Evolutionary conservation across 2,888 invertebrate genomes (phyloP), one percentile per base, ranked within the genome.

Genomic region (Tetragonisca angustula): DNA sequence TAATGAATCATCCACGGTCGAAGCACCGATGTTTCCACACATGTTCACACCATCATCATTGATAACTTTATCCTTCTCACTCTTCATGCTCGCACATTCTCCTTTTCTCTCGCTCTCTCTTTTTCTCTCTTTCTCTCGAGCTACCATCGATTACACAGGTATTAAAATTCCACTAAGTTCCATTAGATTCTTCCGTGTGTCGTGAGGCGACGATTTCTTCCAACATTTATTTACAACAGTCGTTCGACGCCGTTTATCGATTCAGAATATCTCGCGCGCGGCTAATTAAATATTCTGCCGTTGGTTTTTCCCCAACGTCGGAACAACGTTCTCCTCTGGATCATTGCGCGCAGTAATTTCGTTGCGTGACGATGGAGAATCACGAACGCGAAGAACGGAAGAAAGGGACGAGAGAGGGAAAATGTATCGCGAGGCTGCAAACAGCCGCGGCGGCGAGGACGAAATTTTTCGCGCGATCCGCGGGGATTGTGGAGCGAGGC

Each of bases 401-500:
- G 19, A 19, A 21, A 5, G 21, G 19, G 36, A 19, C 1, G 6
- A 17, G n/a, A 56, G n/a, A 50, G 15, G 52, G n/a, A 21, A 32
- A 36, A 56, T 36, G 36, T 36, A 9, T 36, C 36, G 36, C 36
- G 4, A 36, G 36, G n/a, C 56, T n/a, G n/a, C n/a, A n/a, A 56
- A 56, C n/a, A 56, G 56, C n/a, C n/a, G 36, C 36, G 17, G 17
- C 21, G 56, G 15, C 4, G 49, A 21, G 43, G 59, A 68, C 36
- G 73, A 69, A 61, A 72, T 67, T 54, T 54, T 43, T 43, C 43
- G 50, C 68, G 76, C 49, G 71, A 62, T n/a, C 9, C 59, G 56
- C 19, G 56, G 36, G n/a, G 21, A 83, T 88, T 83, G 68, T 75
- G 80, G 88, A 81, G 83, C 87, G 69, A 87, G 81, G 88, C 49